These are phyloP conservation scores for Empidonax alnorum DNA, from an alignment of 2,113 vertebrate genomes.

Conservation along the genomic window DNA sequence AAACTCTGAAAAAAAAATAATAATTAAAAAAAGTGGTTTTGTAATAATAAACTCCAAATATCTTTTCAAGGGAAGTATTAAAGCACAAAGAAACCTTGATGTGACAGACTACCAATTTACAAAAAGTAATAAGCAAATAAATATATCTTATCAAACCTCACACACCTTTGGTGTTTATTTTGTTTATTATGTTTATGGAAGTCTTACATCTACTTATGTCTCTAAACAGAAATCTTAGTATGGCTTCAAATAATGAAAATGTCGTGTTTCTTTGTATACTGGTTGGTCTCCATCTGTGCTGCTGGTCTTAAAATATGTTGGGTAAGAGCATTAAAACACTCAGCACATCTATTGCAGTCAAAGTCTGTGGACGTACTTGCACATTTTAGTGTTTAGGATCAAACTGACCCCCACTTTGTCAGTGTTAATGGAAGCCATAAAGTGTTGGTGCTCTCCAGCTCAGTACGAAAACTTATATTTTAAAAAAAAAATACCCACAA, in stretches of 20 bases:
- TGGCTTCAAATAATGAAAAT: conserved; percentile 28
- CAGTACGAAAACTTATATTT: conserved; percentile 11
- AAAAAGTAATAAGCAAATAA: not conserved
- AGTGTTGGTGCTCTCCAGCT: not conserved
- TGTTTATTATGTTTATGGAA: conserved; percentile 15
- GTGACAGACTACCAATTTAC: not conserved
- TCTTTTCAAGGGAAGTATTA: not conserved
- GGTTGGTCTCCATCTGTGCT: conserved; percentile 55
- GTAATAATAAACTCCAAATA: not conserved
- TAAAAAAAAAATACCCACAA: not conserved
- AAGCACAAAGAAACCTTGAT: not conserved
- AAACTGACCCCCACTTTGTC: not conserved
- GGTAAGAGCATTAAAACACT: conserved; percentile 58
- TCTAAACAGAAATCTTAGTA: conserved; percentile 19
- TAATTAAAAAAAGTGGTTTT: not conserved
- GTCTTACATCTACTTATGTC: not conserved
- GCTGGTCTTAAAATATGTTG: conserved; percentile 55
- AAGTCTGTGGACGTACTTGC: conserved; percentile 8
- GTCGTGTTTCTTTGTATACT: conserved; percentile 1
- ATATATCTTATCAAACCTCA: not conserved
- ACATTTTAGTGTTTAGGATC: conserved; percentile 29
- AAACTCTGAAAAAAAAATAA: not conserved
- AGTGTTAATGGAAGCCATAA: conserved; percentile 54
- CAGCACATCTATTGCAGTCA: conserved; percentile 43
- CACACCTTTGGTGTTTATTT: not conserved